A percentile compares a stretch with the other conserved stretches of the same genome.
phyloP scores from a whole-genome alignment of 2,888 invertebrate genomes.

The Xylota sylvarum region DNA sequence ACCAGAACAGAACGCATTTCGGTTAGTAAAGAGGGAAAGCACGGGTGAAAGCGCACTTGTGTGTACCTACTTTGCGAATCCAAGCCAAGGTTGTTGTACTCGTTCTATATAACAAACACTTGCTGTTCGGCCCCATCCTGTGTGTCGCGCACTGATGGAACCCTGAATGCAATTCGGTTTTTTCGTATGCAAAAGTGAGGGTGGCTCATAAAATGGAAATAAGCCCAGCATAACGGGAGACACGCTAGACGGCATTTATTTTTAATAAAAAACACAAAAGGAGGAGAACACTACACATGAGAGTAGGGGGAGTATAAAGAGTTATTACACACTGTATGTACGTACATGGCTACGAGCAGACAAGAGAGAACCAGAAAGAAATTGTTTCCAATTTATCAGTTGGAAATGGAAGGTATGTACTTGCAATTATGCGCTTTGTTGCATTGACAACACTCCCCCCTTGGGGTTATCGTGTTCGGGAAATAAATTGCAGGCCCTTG shows the following conservation, averaged over 20 bases:
- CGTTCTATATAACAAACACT: constrained; percentile 74
- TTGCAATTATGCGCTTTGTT: constrained; percentile 59
- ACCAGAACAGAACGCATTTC: constrained; percentile 75
- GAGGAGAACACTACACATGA: background rate
- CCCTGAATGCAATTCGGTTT: constrained; percentile 24
- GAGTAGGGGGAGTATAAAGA: background rate
- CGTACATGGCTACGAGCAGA: background rate
- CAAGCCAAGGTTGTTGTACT: constrained; percentile 77
- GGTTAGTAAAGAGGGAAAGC: constrained; percentile 75
- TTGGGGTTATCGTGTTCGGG: background rate
- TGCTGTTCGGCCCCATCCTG: constrained; percentile 30
- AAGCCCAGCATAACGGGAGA: constrained; percentile 57
- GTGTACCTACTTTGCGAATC: constrained; percentile 75
- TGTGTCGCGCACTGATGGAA: constrained; percentile 15
- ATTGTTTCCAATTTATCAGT: constrained; percentile 51
- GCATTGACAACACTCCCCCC: constrained; percentile 34
- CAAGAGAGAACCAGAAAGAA: constrained; percentile 33
- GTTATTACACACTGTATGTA: constrained; percentile 4
- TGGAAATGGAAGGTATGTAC: constrained; percentile 18
- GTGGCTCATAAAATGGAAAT: constrained; percentile 63
- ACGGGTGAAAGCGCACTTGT: constrained; percentile 71
- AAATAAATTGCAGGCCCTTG: constrained; percentile 42
- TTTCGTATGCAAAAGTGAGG: constrained; percentile 50
- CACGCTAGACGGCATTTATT: constrained; percentile 52
- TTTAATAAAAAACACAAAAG: constrained; percentile 19